A percentile compares a stretch with the other conserved stretches of the same genome.
Evolutionary conservation across 1,140 invertebrate species (phyloP).

Genomic region (Cotesia vestalis): DNA sequence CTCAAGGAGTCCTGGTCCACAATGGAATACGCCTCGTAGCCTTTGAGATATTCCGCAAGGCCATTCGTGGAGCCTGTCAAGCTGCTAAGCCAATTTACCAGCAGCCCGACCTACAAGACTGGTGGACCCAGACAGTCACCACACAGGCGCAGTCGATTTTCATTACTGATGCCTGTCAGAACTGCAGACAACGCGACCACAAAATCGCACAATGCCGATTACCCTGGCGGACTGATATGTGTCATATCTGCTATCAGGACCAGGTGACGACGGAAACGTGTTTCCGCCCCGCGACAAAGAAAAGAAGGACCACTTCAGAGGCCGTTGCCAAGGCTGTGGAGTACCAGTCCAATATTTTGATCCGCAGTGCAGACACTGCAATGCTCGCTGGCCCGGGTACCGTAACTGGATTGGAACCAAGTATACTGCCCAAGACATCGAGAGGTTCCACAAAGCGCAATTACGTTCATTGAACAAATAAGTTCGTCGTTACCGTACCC

Average conservation of each 20-base stretch:
- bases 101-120: not conserved
- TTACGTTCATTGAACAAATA: too few species aligned
- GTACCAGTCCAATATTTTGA: not conserved
- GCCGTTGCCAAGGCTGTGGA: not conserved
- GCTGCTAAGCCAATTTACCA: not conserved
- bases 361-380: not conserved
- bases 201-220: not conserved
- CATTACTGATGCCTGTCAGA: not conserved
- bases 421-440: not conserved
- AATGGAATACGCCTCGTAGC: not conserved
- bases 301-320: too few species aligned
- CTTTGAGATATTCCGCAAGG: not conserved
- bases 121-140: not conserved
- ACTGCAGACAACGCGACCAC: conserved; percentile 1
- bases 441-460: not conserved
- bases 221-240: not conserved
- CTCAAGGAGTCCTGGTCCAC: not conserved
- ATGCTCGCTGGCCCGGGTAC: not conserved
- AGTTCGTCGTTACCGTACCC: too few species aligned
- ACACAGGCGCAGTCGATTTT: not conserved
- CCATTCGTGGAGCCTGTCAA: not conserved
- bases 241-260: conserved; percentile 2
- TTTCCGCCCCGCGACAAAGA: not conserved
- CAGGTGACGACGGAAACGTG: conserved; percentile 4
- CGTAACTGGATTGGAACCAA: not conserved